Base-by-base conservation (phyloP, 2,113 vertebrate genomes). In the Dryoscopus gambensis region DNA sequence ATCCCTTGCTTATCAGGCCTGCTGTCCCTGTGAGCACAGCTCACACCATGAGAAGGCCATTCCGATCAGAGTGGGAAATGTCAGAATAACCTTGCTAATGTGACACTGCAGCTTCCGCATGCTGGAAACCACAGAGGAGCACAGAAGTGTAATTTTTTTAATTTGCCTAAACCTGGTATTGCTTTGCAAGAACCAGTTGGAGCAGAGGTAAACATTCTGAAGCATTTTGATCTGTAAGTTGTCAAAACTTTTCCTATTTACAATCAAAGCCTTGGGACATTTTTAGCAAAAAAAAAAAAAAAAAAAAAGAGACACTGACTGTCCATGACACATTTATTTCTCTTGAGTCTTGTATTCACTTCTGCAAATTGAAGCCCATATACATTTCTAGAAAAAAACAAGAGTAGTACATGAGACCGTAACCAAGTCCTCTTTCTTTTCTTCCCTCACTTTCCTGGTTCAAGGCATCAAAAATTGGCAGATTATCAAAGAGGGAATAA, bases 101-200 rank as follows among this genome's bases (percentile, higher is more conserved):
- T 33, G 33, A 84, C 52, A 46, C 25, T 47, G 23, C 28, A 78
- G 67, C 30, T 90, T 62, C 83, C 67, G 52, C 3, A 0, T 31
- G 57, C 65, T 76, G 18, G n/a, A 74, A 89, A 71, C 39, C n/a
- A 71, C 22, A 57, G 10, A 63, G n/a, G 11, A 30, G 16, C 30
- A 62, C 2, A 67, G 22, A 86, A 78, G 24, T 0, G 0, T 11
- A 9, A 19, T 31, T 76, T 73, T 71, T 39, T 0, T 3, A 30
- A 82, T 62, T 60, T 35, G 42, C 18, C 22, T 81, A n/a, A 44
- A 55, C 33, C 47, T 63, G 11, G 35, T 40, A 67, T 78, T 21
- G 35, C 28, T 90, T 70, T 75, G 39, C 64, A 78, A 89, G n/a
- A 65, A 49, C 28, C 25, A 88, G 17, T 1, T 75, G n/a, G 21